These are phyloP conservation scores for Struthio camelus DNA, from an alignment of 2,113 vertebrate species.

Conservation along the genomic window DNA sequence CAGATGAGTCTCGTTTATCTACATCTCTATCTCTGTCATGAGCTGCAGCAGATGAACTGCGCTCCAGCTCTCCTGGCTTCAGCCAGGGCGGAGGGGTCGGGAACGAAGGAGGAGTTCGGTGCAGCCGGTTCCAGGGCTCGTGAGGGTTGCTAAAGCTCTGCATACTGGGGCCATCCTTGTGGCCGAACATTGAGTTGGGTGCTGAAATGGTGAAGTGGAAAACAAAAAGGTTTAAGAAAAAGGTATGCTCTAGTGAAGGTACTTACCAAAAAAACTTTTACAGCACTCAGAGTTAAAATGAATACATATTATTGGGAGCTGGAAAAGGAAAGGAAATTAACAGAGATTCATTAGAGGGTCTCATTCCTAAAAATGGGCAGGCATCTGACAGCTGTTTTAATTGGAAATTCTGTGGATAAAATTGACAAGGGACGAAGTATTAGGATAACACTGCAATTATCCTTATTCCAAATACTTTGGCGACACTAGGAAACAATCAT, in stretches of 20 bases:
- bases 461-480: slow-evolving; percentile 23
- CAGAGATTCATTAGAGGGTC: slow-evolving; percentile 78
- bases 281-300: slow-evolving; percentile 86
- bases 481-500: neutral
- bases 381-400: slow-evolving; percentile 66
- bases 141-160: slow-evolving; percentile 91
- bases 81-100: slow-evolving; percentile 98
- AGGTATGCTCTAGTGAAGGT: slow-evolving; percentile 77
- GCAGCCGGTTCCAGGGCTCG: slow-evolving; percentile 98
- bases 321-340: slow-evolving; percentile 85
- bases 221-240: slow-evolving; percentile 82
- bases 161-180: slow-evolving; percentile 93
- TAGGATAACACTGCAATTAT: slow-evolving; percentile 40
- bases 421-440: slow-evolving; percentile 38
- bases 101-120: slow-evolving; percentile 97
- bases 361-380: slow-evolving; percentile 62
- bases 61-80: slow-evolving; percentile 93
- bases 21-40: slow-evolving; percentile 93
- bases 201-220: slow-evolving; percentile 88
- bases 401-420: slow-evolving; percentile 67
- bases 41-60: slow-evolving; percentile 90
- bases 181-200: slow-evolving; percentile 94
- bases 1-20: slow-evolving; percentile 91
- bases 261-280: slow-evolving; percentile 82
- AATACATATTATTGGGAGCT: slow-evolving; percentile 87